Evolutionary conservation across 2,888 invertebrate species (phyloP).

Genomic region (Dasypolia templi): DNA sequence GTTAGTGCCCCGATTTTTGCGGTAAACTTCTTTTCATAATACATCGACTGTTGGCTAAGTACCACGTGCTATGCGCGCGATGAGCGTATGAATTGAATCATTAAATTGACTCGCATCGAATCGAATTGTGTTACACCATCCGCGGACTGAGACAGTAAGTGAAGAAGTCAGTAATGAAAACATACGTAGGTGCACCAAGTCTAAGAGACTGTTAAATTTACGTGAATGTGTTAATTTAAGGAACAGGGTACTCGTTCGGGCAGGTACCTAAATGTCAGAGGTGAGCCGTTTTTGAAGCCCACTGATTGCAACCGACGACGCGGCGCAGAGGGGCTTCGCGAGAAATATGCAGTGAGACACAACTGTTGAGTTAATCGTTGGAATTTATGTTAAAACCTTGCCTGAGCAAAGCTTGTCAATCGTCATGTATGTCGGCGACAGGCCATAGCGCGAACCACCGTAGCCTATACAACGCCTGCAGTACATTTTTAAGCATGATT

Average conservation of each 20-base stretch:
- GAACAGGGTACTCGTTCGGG: not conserved
- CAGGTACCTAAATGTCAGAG: conserved; percentile 55
- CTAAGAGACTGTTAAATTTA: not conserved
- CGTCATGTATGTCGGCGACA: no score
- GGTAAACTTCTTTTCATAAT: not conserved
- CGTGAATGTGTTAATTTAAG: not conserved
- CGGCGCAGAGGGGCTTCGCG: no score
- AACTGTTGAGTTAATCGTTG: not conserved
- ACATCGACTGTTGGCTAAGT: not conserved
- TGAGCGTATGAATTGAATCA: not conserved
- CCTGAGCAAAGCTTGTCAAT: not conserved
- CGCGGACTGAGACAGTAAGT: not conserved
- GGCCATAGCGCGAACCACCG: no score
- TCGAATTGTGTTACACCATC: not conserved
- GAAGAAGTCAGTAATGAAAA: not conserved
- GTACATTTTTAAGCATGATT: no score
- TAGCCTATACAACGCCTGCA: no score
- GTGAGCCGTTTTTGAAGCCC: conserved; percentile 42
- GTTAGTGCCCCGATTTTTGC: not conserved
- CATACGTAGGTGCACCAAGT: no score
- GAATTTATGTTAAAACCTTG: conserved; percentile 5
- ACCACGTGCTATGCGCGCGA: not conserved
- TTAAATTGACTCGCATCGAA: not conserved
- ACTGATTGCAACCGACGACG: conserved; percentile 1
- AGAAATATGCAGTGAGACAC: no score